These are phyloP conservation scores for Tanypteryx hageni DNA, from an alignment of 2,888 invertebrate genomes.

Conservation along the genomic window DNA sequence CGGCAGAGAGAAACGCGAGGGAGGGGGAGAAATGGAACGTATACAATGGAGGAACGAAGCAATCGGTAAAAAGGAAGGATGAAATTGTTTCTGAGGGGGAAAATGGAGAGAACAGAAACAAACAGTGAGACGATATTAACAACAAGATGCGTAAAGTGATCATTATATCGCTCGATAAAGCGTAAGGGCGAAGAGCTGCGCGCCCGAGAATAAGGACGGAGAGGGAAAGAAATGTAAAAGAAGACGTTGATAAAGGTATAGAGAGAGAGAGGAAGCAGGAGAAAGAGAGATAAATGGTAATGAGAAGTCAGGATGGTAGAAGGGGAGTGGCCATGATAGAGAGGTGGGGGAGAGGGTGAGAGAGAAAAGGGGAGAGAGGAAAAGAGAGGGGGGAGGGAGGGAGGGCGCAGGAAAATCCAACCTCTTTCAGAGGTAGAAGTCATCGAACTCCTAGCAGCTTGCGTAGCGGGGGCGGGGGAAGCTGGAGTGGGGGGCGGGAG, in stretches of 20 bases:
- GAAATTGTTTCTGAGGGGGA: too few species aligned
- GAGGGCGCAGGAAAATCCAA: constrained; percentile 46
- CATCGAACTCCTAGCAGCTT: constrained; percentile 54
- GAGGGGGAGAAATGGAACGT: too few species aligned
- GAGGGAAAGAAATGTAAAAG: neutral
- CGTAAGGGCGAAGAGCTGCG: too few species aligned
- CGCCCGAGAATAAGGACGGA: too few species aligned
- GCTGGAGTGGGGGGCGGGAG: neutral
- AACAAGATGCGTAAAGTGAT: too few species aligned
- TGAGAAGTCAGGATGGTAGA: neutral
- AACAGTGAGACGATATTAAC: too few species aligned
- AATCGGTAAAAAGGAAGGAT: too few species aligned
- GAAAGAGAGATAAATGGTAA: neutral
- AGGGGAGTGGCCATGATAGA: neutral
- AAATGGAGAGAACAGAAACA: too few species aligned
- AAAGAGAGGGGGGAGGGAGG: neutral
- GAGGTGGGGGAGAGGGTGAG: constrained; percentile 9
- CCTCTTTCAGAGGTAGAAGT: constrained; percentile 63
- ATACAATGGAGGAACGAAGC: too few species aligned
- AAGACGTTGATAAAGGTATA: neutral
- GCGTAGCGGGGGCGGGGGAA: constrained; percentile 59
- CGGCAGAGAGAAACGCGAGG: too few species aligned
- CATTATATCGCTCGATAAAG: too few species aligned
- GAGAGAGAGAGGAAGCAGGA: neutral
- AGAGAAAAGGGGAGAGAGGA: constrained; percentile 43